Percentiles rank a stretch among this genome's conserved stretches.
Conservation (phyloP, 2,113 vertebrate genomes). For the Eulemur rufifrons region DNA sequence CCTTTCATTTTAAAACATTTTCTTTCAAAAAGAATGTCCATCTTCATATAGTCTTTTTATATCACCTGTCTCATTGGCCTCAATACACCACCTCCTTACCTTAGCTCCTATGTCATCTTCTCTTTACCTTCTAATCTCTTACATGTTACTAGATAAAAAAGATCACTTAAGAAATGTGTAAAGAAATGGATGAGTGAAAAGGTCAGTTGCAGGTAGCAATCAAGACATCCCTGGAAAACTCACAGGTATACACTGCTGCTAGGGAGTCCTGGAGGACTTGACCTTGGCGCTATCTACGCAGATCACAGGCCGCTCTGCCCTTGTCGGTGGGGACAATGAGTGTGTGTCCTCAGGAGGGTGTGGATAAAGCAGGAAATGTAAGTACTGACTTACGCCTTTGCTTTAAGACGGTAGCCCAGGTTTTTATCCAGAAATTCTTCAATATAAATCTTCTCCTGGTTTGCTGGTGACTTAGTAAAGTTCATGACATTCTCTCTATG, state of each 20-base stretch:
- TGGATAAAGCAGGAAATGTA: not conserved
- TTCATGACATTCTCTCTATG: not conserved
- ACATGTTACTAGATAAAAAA: not conserved
- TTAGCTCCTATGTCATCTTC: not conserved
- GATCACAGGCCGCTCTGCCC: not conserved
- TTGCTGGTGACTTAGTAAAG: not conserved
- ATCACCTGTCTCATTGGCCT: not conserved
- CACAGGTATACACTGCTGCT: not conserved
- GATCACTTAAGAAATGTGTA: not conserved
- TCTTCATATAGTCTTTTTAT: not conserved
- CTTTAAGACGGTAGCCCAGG: not conserved
- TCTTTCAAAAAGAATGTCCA: not conserved
- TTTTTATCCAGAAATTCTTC: not conserved
- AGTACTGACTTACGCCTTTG: not conserved
- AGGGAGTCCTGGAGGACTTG: not conserved
- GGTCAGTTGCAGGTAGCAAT: not conserved
- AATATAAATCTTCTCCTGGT: not conserved
- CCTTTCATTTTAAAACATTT: not conserved
- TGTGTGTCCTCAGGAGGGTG: not conserved
- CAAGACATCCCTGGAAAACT: not conserved
- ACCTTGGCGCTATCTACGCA: not conserved
- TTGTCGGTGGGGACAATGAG: not conserved
- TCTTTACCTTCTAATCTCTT: slow-evolving; percentile 8
- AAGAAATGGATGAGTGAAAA: not conserved
- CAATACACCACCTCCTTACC: not conserved